Conservation (phyloP, 2,888 invertebrate species). For the Ceriagrion tenellum region DNA sequence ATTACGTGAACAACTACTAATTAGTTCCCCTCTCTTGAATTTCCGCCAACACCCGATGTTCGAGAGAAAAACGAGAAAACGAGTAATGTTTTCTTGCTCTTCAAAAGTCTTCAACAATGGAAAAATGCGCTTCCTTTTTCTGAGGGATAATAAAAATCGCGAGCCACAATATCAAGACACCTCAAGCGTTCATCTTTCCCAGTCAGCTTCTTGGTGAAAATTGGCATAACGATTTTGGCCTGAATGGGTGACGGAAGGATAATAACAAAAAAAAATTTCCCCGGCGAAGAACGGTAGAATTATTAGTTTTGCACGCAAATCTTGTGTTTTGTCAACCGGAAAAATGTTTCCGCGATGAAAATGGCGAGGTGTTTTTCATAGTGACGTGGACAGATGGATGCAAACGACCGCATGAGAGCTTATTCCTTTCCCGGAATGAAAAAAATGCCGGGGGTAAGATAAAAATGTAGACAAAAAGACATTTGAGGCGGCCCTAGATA, state of each 20-base stretch:
- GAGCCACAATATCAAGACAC: no score
- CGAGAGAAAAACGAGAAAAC: no score
- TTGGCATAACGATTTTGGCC: background rate
- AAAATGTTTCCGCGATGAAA: conserved; percentile 24
- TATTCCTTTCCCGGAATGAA: background rate
- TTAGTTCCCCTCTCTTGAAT: no score
- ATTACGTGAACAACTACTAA: no score
- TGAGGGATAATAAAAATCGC: no score
- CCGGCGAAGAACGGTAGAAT: background rate
- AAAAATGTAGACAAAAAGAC: conserved; percentile 43
- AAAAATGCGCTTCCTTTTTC: no score
- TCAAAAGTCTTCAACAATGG: no score
- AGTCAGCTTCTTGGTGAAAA: background rate
- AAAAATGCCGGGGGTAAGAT: background rate
- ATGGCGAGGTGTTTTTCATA: conserved; percentile 43
- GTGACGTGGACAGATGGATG: conserved; percentile 30
- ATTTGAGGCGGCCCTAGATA: conserved; percentile 8
- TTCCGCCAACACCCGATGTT: no score
- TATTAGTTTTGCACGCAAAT: conserved; percentile 13
- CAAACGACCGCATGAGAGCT: conserved; percentile 24
- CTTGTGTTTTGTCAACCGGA: background rate
- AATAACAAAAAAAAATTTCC: background rate
- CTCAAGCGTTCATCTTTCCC: background rate
- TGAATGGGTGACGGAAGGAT: background rate
- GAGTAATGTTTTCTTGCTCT: no score